These are phyloP conservation scores for Notodonta dromedarius DNA, from an alignment of 2,888 invertebrate genomes.

Conservation along the genomic window DNA sequence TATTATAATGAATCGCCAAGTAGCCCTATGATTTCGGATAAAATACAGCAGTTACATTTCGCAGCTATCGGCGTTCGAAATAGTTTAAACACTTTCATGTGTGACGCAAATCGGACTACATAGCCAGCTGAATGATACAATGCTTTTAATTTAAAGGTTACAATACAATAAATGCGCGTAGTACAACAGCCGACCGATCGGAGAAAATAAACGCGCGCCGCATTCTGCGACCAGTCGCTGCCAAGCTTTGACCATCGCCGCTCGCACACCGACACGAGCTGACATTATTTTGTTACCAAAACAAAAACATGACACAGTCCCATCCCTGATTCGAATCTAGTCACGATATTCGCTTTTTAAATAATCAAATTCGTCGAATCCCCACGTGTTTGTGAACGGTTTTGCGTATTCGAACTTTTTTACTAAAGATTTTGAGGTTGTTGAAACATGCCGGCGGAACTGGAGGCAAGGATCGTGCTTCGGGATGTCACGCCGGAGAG, in stretches of 20 bases:
- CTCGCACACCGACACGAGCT: constrained; percentile 28
- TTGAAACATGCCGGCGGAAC: constrained; percentile 71
- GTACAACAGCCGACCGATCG: constrained; percentile 11
- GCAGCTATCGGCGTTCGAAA: not conserved
- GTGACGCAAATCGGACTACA: not conserved
- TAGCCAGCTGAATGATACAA: constrained; percentile 12
- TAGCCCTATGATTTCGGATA: not conserved
- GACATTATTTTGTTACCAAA: constrained; percentile 12
- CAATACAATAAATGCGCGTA: constrained; percentile 17
- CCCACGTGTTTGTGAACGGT: constrained; percentile 10
- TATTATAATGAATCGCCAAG: no score
- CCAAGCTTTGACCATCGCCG: constrained; percentile 31
- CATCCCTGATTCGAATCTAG: constrained; percentile 14
- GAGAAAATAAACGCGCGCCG: constrained; percentile 21
- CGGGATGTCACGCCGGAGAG: constrained; percentile 75
- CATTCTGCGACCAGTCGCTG: constrained; percentile 33
- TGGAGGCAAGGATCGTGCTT: constrained; percentile 63
- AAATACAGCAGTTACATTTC: not conserved
- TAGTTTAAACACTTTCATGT: not conserved
- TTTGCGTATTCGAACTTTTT: constrained; percentile 16
- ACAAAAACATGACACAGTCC: constrained; percentile 46
- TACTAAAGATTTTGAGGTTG: constrained; percentile 27
- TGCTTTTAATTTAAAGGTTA: constrained; percentile 17
- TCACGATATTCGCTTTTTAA: constrained; percentile 22
- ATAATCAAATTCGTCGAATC: constrained; percentile 17